phyloP scores from a whole-genome alignment of 2,797 vertebrate species.

The Sebastes oblongus region DNA sequence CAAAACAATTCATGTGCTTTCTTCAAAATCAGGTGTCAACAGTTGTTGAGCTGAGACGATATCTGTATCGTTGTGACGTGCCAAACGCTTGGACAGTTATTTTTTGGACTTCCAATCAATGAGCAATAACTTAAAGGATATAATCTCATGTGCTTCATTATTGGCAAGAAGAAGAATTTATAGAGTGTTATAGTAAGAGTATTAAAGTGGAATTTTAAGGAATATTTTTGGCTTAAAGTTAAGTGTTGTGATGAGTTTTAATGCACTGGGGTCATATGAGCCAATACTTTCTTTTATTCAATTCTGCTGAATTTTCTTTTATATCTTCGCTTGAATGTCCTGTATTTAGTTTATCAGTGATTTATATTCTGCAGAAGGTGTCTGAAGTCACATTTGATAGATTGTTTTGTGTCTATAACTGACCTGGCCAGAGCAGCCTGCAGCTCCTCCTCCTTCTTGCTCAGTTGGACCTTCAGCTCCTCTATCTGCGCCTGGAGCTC shows the following conservation, averaged over 20 bases:
- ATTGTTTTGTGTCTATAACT: neutral
- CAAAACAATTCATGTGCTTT: neutral
- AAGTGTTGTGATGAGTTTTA: neutral
- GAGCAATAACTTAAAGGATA: neutral
- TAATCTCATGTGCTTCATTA: neutral
- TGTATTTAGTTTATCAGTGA: neutral
- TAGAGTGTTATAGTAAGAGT: neutral
- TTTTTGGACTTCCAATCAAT: neutral
- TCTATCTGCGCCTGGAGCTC: slow-evolving; percentile 97
- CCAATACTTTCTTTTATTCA: neutral
- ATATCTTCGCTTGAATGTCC: neutral
- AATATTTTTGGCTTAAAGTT: neutral
- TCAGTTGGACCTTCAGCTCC: slow-evolving; percentile 93
- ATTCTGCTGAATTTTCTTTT: neutral
- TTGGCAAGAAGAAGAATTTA: neutral
- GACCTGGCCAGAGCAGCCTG: slow-evolving; percentile 86
- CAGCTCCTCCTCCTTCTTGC: slow-evolving; percentile 97
- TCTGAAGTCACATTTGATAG: neutral
- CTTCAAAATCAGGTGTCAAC: neutral
- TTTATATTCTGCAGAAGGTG: neutral
- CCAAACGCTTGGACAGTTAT: neutral
- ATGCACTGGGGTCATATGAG: neutral
- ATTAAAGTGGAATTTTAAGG: neutral
- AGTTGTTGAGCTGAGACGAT: neutral
- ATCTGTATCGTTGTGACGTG: neutral